Evolutionary conservation across 2,113 vertebrate genomes (phyloP).

Genomic region (Poeciliopsis retropinna): DNA sequence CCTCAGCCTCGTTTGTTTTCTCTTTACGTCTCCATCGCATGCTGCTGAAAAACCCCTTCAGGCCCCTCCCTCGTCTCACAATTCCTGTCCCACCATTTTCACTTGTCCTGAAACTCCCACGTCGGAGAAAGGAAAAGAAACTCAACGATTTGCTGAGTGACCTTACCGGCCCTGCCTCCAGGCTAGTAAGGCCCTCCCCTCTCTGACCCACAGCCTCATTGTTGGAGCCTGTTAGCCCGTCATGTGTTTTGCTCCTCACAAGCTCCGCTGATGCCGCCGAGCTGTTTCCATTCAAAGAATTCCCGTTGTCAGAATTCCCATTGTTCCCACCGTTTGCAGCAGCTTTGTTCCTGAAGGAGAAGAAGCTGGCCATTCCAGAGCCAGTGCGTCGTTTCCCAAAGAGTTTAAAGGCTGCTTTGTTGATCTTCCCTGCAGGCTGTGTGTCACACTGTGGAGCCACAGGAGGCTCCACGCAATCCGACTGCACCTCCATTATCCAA

Average conservation of each 20-base stretch:
- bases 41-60: constrained; percentile 90
- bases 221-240: constrained; percentile 87
- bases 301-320: constrained; percentile 74
- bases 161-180: constrained; percentile 74
- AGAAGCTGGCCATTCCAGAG: constrained; percentile 91
- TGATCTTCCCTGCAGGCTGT: constrained; percentile 92
- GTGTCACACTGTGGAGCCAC: constrained; percentile 81
- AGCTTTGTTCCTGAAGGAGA: constrained; percentile 92
- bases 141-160: constrained; percentile 92
- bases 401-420: constrained; percentile 96
- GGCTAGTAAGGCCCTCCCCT: constrained; percentile 77
- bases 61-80: constrained; percentile 87
- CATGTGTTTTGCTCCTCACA: constrained; percentile 91
- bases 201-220: constrained; percentile 77
- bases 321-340: constrained; percentile 76
- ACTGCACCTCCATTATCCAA: constrained; percentile 89
- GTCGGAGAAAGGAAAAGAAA: constrained; percentile 91
- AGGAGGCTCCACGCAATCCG: constrained; percentile 86
- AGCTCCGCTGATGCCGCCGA: constrained; percentile 79
- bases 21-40: constrained; percentile 91
- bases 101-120: constrained; percentile 81
- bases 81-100: constrained; percentile 79
- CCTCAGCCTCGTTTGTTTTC: constrained; percentile 76
- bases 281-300: constrained; percentile 68
- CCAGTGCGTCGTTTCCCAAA: constrained; percentile 90